Conservation (phyloP, 1,140 invertebrate genomes). For the Aphaenogaster ashmeadi region DNA sequence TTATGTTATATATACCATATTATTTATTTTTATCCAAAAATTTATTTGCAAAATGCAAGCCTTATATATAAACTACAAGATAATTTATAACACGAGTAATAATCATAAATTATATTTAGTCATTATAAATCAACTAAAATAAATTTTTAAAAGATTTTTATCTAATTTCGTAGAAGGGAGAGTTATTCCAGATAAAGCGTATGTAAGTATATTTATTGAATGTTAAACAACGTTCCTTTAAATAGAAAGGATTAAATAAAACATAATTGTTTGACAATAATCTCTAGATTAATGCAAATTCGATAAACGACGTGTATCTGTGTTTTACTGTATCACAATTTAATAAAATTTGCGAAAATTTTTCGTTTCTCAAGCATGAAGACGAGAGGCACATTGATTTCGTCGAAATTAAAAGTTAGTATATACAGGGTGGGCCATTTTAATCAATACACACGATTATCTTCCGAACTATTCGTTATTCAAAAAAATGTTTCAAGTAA, state of each 20-base stretch:
- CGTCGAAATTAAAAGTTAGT: not conserved
- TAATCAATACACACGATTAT: no score
- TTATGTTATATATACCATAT: not conserved
- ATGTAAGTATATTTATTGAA: not conserved
- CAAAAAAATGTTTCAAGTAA: no score
- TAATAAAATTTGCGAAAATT: no score
- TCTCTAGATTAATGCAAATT: not conserved
- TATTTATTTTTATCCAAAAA: not conserved
- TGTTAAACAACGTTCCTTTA: not conserved
- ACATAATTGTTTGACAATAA: not conserved
- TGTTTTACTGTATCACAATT: no score
- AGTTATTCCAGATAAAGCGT: not conserved
- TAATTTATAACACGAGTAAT: not conserved
- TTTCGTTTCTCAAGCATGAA: no score
- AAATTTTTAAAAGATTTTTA: not conserved
- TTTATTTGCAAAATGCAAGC: not conserved
- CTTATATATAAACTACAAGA: not conserved
- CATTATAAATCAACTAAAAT: not conserved
- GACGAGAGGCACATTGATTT: not conserved
- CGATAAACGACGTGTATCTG: no score
- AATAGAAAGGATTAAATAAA: not conserved
- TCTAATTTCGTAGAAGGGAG: not conserved
- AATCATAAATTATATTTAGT: not conserved
- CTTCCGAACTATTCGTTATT: no score
- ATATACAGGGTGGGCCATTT: not conserved